These are phyloP conservation scores for Serripes groenlandicus DNA, from an alignment of 2,888 invertebrate genomes.

Conservation along the genomic window DNA sequence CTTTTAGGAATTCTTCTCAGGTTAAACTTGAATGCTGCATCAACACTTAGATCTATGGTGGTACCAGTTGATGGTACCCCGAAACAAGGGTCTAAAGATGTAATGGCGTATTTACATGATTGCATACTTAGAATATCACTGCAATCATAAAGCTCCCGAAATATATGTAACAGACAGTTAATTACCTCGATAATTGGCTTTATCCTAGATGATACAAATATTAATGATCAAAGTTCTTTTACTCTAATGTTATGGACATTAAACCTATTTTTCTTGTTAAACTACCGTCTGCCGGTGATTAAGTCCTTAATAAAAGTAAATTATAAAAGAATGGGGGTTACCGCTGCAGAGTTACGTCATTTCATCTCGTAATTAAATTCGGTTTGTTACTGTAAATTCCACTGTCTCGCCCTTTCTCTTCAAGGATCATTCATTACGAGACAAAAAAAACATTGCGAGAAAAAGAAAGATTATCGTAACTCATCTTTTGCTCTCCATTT, in stretches of 20 bases:
- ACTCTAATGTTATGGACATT: constrained; percentile 33
- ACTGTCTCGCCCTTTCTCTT: no score
- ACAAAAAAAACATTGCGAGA: no score
- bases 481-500: no score
- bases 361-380: neutral
- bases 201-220: constrained; percentile 28
- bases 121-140: constrained; percentile 2
- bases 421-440: no score
- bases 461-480: no score
- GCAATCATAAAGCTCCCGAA: constrained; percentile 3
- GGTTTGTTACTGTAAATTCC: neutral
- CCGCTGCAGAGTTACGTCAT: constrained; percentile 8
- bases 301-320: constrained; percentile 8
- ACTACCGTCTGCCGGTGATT: constrained; percentile 14
- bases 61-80: no score
- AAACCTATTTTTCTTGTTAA: constrained; percentile 12
- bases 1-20: no score
- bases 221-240: constrained; percentile 37
- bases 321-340: constrained; percentile 10
- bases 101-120: constrained; percentile 16
- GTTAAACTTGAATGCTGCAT: no score
- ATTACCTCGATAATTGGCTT: constrained; percentile 20
- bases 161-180: constrained; percentile 32
- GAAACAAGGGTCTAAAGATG: neutral
- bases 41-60: no score